A percentile compares a stretch with the other conserved stretches of the same genome.
Evolutionary conservation across 2,797 vertebrate genomes (phyloP).

Genomic region (Notamacropus eugenii): DNA sequence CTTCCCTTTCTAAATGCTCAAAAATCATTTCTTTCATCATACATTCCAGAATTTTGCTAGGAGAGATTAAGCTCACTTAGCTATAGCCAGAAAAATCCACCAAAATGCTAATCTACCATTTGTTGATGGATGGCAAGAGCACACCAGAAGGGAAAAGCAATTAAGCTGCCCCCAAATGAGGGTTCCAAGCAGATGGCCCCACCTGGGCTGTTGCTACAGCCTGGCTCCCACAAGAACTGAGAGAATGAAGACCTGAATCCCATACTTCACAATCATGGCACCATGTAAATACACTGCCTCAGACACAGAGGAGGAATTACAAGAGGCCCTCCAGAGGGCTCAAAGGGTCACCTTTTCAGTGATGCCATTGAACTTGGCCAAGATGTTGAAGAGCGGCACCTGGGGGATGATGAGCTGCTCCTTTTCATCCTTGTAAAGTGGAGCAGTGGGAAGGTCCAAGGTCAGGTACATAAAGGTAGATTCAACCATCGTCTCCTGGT

Average conservation of each 20-base stretch:
- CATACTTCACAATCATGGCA: not conserved
- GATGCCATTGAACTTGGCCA: conserved; percentile 95
- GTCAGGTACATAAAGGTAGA: conserved; percentile 97
- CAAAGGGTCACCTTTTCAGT: conserved; percentile 91
- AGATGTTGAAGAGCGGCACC: conserved; percentile 97
- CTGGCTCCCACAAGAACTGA: not conserved
- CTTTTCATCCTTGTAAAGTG: conserved; percentile 98
- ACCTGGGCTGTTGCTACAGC: not conserved
- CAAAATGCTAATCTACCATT: not conserved
- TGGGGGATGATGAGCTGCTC: conserved; percentile 99
- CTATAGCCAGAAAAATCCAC: not conserved
- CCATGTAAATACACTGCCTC: not conserved
- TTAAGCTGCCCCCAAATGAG: not conserved
- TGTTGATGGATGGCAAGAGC: not conserved
- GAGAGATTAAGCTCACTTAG: not conserved
- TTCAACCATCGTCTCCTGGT: conserved; percentile 96
- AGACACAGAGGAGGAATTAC: not conserved
- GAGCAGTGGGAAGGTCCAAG: conserved; percentile 96
- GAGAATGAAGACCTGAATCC: not conserved
- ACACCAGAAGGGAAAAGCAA: not conserved
- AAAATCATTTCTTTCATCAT: not conserved
- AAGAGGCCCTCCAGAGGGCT: not conserved
- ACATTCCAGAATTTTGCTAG: not conserved
- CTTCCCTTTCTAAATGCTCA: not conserved
- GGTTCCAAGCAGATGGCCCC: not conserved